Evolutionary conservation across 2,888 invertebrate genomes (phyloP).

Genomic region (Eupithecia centaureata): DNA sequence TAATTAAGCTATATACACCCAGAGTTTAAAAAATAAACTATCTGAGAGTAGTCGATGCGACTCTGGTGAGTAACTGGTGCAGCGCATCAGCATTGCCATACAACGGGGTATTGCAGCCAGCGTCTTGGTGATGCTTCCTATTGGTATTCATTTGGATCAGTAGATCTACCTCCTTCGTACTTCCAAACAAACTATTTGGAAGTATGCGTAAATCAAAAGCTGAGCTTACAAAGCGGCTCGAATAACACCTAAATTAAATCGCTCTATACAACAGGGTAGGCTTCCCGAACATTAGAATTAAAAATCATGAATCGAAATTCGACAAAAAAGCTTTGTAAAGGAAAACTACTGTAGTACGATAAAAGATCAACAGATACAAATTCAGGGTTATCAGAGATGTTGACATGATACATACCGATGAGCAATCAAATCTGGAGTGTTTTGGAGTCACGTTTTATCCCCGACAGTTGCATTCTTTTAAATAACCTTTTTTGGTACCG

Average conservation of each 20-base stretch:
- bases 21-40: too few relatives aligned
- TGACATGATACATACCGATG: slow-evolving; percentile 33
- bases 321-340: not conserved
- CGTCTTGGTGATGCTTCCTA: too few relatives aligned
- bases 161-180: too few relatives aligned
- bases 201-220: not conserved
- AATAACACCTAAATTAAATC: not conserved
- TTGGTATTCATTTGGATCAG: too few relatives aligned
- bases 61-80: too few relatives aligned
- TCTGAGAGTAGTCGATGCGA: too few relatives aligned
- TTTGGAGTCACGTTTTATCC: slow-evolving; percentile 38
- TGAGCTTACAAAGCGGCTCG: not conserved
- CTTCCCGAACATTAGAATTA: not conserved
- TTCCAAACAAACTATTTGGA: too few relatives aligned
- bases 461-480: slow-evolving; percentile 31
- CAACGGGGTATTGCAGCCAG: too few relatives aligned
- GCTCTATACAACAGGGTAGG: not conserved
- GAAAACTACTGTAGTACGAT: slow-evolving; percentile 4
- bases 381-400: slow-evolving; percentile 33
- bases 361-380: slow-evolving; percentile 19
- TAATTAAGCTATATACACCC: too few relatives aligned
- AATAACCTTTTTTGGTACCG: slow-evolving; percentile 25
- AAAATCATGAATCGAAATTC: not conserved
- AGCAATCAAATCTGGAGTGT: slow-evolving; percentile 25
- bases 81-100: too few relatives aligned